Conservation (phyloP, 2,888 invertebrate genomes). For the Frankliniella fusca region DNA sequence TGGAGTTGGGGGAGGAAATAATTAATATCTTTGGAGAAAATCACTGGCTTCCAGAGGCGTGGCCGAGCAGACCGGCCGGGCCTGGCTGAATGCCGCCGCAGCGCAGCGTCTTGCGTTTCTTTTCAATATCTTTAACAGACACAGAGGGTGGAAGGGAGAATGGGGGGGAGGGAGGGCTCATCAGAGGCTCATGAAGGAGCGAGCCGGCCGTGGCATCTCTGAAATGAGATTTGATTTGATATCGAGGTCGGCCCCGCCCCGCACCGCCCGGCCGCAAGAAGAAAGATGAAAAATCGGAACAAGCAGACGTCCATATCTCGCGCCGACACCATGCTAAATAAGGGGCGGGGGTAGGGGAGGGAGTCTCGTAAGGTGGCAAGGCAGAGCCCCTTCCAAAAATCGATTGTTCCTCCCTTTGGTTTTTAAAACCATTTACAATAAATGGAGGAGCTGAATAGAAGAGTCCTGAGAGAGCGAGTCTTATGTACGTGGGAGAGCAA, state of each 20-base stretch:
- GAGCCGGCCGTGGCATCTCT: not conserved
- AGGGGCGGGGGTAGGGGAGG: too few species aligned
- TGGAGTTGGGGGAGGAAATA: not conserved
- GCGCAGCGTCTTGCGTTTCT: not conserved
- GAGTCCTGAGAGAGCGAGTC: too few species aligned
- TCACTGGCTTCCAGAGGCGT: not conserved
- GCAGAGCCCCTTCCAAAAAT: too few species aligned
- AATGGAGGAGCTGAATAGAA: too few species aligned
- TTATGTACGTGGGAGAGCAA: too few species aligned
- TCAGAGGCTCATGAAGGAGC: not conserved
- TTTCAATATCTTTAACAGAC: not conserved
- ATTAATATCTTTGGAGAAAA: slow-evolving; percentile 18
- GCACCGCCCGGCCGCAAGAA: not conserved
- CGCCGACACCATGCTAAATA: too few species aligned
- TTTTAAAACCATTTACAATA: too few species aligned
- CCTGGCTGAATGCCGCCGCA: not conserved
- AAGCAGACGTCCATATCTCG: too few species aligned
- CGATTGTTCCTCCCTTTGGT: too few species aligned
- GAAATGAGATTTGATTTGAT: not conserved
- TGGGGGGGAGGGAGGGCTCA: not conserved
- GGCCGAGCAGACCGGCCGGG: too few species aligned
- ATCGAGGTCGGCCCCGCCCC: not conserved
- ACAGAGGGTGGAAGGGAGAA: not conserved
- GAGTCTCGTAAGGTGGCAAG: too few species aligned
- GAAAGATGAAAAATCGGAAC: not conserved